Base-by-base conservation (phyloP, 2,888 invertebrate genomes). In the Caenorhabditis auriculariae region DNA sequence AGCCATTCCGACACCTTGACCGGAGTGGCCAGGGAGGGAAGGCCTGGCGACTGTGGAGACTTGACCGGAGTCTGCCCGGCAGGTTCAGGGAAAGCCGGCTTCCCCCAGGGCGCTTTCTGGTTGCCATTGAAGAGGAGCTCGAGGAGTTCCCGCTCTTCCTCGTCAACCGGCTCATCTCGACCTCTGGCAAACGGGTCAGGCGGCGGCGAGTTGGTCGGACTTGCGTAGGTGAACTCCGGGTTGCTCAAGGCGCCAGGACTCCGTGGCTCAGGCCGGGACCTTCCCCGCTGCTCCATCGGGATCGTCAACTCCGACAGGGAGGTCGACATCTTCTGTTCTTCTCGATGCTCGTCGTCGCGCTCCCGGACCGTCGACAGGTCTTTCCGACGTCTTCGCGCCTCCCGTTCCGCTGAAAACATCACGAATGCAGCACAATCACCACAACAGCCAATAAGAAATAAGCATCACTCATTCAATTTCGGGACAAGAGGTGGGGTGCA, bases 1-100 rank as follows among this genome's bases (percentile, higher is more conserved):
- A 61, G 51, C 61, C 61, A 61, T 42, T 61, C 61, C 29, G 61
- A 61, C n/a, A 61, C 61, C 39, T 61, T 61, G 15, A 50, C 54
- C 3, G 27, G 23, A 1, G 61, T 54, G 5, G 38, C 41, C 42
- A 57, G 42, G 23, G 35, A 46, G 4, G 61, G 61, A 3, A 57
- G 50, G 5, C 57, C 57, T 4, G 61, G 61, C 2, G 54, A 56
- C 19, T 53, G 44, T 1, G 38, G 53, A 17, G 52, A 43, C 15
- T 46, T 32, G 9, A 9, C 17, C 28, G 21, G 24, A 6, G 41
- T 9, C 17, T 23, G 24, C 21, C 9, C 12, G 3, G 4, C n/a
- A 28, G 24, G 3, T 29, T 5, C 7, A 4, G 26, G 46, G 4
- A 17, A 32, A 5, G 6, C n/a, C 7, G 7, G 9, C 7, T 41